These are phyloP conservation scores for Hyposmocoma kahamanoa DNA, from an alignment of 1,140 invertebrate species.

Conservation along the genomic window DNA sequence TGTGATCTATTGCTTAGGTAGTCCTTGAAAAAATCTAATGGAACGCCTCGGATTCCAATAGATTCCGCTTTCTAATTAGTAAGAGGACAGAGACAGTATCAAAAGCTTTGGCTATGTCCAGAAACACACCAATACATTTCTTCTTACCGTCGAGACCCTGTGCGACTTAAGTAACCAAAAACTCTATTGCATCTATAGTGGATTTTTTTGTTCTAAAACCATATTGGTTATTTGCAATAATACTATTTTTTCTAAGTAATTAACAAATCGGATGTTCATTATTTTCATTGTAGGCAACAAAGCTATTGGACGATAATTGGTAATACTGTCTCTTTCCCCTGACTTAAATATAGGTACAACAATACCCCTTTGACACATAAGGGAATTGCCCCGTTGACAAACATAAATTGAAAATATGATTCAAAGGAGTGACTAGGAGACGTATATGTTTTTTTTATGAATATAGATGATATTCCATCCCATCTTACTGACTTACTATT, in stretches of 20 bases:
- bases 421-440: too few relatives aligned
- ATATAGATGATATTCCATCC: too few relatives aligned
- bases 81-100: constrained; percentile 20
- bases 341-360: too few relatives aligned
- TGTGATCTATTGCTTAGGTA: neutral
- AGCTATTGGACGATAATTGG: too few relatives aligned
- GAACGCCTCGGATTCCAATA: constrained; percentile 2
- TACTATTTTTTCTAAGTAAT: constrained; percentile 2
- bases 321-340: too few relatives aligned
- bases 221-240: constrained; percentile 4
- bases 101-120: constrained; percentile 27
- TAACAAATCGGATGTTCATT: too few relatives aligned
- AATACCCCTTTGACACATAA: too few relatives aligned
- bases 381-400: too few relatives aligned
- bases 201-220: constrained; percentile 6
- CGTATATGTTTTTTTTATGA: too few relatives aligned
- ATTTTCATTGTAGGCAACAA: too few relatives aligned
- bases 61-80: constrained; percentile 3
- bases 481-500: too few relatives aligned
- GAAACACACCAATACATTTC: constrained; percentile 17
- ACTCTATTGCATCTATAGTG: constrained; percentile 3
- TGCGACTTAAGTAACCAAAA: neutral
- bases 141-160: constrained; percentile 7
- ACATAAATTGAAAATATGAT: too few relatives aligned
- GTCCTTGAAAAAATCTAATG: neutral